These are phyloP conservation scores for Eurypyga helias DNA, from an alignment of 2,113 vertebrate genomes.

Conservation along the genomic window DNA sequence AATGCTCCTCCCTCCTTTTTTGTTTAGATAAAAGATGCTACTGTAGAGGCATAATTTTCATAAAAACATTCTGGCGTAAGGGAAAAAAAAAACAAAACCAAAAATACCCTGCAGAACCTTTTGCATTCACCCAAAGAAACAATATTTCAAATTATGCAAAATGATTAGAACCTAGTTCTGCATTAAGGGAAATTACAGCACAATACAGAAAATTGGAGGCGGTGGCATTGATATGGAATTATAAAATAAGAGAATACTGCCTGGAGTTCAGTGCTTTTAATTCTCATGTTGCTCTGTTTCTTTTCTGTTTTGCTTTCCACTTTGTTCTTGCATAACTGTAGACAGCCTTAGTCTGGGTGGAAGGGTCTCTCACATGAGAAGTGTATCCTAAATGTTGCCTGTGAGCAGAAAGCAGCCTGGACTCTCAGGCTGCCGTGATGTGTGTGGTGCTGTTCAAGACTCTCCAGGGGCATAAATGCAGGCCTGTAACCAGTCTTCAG, in stretches of 20 bases:
- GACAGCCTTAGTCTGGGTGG: neutral
- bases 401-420: neutral
- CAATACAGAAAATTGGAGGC: neutral
- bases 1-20: neutral
- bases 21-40: neutral
- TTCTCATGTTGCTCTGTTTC: neutral
- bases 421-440: fast-evolving
- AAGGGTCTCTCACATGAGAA: neutral
- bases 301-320: neutral
- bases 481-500: neutral
- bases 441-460: neutral
- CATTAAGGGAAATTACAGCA: slow-evolving; percentile 25
- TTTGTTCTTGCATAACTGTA: neutral
- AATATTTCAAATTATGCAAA: slow-evolving; percentile 45
- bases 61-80: neutral
- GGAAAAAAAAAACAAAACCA: neutral
- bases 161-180: slow-evolving; percentile 1
- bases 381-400: neutral
- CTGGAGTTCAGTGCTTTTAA: neutral
- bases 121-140: neutral
- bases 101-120: neutral
- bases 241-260: neutral
- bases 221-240: neutral
- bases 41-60: slow-evolving; percentile 3
- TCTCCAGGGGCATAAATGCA: fast-evolving